Evolutionary conservation across 2,113 vertebrate genomes (phyloP), one percentile per base, ranked within the genome.

Genomic region (Pithys albifrons): DNA sequence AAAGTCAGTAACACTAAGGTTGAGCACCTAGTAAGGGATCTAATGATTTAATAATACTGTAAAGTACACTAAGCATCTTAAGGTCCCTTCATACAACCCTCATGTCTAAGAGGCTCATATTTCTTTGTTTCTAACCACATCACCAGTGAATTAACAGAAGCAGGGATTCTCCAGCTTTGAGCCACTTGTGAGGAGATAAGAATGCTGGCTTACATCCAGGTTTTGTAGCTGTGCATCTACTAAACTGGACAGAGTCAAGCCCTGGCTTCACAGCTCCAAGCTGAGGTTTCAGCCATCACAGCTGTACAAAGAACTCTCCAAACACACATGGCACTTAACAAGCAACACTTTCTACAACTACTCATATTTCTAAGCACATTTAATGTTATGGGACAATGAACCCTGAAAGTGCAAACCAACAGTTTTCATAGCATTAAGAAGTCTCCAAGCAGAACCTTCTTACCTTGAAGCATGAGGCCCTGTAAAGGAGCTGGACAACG

Each of bases 381-480:
- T 74, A n/a, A 86, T 18, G 3, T 49, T 74, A 67, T 9, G 67
- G 8, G 18, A 64, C 12, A 81, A 49, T 0, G 2, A 75, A 72
- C 89, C 84, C 0, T 9, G 1, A 16, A 71, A 51, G 22, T 2
- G 2, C 65, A 86, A 88, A 18, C 3, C 17, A 64, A 10, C 3
- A 33, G 3, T 55, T 89, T 72, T 59, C n/a, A 61, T 0, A 71
- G n/a, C 29, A 78, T 76, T 58, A 79, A 4, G 19, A 71, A 57
- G 35, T 14, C 24, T 74, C 20, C 4, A 14, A 43, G 22, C 31
- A 77, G 29, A 62, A 46, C 29, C 31, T 55, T 67, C 24, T 87
- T 75, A 99, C 99, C 98, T 99, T 99, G 96, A 99, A 99, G 98
- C 99, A 99, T 1, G 99, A 99, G 78, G 99, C 99, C 96, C 99